These are phyloP conservation scores for Hyles lineata DNA, from an alignment of 2,888 invertebrate species.

Conservation along the genomic window DNA sequence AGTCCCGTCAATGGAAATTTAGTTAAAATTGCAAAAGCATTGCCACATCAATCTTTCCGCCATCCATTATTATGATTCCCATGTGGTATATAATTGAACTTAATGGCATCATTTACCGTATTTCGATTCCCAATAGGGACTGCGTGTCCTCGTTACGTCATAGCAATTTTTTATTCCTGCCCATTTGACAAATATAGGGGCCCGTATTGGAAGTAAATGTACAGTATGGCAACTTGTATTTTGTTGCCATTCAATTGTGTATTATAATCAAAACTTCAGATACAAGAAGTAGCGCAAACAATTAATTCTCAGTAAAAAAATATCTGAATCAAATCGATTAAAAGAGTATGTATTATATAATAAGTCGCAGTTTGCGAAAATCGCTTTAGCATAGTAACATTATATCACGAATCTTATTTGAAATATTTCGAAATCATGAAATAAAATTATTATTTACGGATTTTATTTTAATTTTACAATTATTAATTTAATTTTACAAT, in stretches of 20 bases:
- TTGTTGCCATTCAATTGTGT: background rate
- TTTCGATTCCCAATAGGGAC: conserved; percentile 66
- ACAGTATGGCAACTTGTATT: conserved; percentile 12
- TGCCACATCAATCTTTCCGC: conserved; percentile 25
- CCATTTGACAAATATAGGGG: conserved; percentile 73
- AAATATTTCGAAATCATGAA: too few species aligned
- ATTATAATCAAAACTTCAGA: background rate
- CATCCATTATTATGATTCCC: conserved; percentile 54
- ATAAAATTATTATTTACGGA: too few species aligned
- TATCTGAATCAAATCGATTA: too few species aligned
- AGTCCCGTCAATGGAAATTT: background rate
- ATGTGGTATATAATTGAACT: conserved; percentile 71
- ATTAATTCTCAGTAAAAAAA: too few species aligned
- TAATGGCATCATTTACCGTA: conserved; percentile 81
- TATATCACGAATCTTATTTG: too few species aligned
- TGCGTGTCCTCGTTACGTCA: conserved; percentile 54
- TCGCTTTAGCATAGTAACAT: too few species aligned
- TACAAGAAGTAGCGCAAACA: too few species aligned
- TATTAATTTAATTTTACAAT: too few species aligned
- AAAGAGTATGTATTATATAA: too few species aligned
- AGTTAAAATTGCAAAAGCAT: conserved; percentile 12
- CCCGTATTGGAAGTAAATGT: conserved; percentile 35
- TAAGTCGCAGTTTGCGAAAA: too few species aligned
- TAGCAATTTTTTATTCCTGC: conserved; percentile 61
- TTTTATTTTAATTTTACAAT: too few species aligned